These are phyloP conservation scores for Apodemus sylvaticus DNA, from an alignment of 2,113 vertebrate genomes.

Conservation along the genomic window DNA sequence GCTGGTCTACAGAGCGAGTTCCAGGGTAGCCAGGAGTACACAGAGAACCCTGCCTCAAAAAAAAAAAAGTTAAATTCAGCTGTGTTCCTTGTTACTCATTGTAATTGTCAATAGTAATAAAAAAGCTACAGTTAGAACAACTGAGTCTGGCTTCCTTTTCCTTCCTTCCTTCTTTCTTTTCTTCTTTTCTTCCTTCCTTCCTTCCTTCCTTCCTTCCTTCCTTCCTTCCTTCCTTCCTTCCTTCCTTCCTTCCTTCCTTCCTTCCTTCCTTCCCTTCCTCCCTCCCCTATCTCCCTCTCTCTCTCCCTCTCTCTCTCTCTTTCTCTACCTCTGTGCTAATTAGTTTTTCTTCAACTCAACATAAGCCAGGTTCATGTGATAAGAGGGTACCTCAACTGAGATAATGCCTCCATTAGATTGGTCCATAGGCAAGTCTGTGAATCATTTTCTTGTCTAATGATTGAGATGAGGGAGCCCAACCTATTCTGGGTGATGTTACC, in stretches of 20 bases:
- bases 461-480: neutral
- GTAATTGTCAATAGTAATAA: conserved; percentile 58
- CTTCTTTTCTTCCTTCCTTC: rapidly evolving
- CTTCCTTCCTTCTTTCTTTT: too few relatives aligned
- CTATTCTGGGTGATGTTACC: neutral
- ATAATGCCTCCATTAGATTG: neutral
- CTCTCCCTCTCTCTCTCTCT: too few relatives aligned
- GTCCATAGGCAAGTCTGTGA: neutral
- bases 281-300: too few relatives aligned
- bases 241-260: too few relatives aligned
- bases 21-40: too few relatives aligned
- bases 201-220: too few relatives aligned
- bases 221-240: neutral
- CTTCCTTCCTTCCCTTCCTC: too few relatives aligned
- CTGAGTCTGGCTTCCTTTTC: conserved; percentile 2
- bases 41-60: too few relatives aligned
- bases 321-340: neutral
- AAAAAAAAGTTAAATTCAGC: conserved; percentile 71
- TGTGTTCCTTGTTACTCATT: conserved; percentile 73
- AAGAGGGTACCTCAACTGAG: neutral
- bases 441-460: neutral
- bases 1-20: too few relatives aligned
- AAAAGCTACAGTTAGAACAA: conserved; percentile 55
- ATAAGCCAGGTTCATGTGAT: neutral
- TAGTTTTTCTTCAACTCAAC: neutral